A percentile compares a stretch with the other conserved stretches of the same genome.
Evolutionary conservation across 2,797 vertebrate species (phyloP).

Genomic region (Lutjanus argentimaculatus): DNA sequence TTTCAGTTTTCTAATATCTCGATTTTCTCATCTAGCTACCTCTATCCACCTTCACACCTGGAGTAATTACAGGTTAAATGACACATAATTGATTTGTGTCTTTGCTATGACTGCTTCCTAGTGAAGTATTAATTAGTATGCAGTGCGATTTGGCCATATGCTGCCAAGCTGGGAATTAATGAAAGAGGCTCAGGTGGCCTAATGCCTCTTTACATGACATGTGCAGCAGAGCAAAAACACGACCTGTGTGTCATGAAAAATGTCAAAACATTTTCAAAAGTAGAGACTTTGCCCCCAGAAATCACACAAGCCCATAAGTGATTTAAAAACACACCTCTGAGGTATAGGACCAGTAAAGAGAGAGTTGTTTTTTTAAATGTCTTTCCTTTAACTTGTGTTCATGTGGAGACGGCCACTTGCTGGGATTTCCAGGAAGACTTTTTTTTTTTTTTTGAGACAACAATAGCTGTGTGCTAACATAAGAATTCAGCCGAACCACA

Average conservation of each 20-base stretch:
- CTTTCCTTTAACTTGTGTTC: constrained; percentile 17
- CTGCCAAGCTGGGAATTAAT: constrained; percentile 51
- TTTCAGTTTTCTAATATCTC: constrained; percentile 3
- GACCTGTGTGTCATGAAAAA: constrained; percentile 47
- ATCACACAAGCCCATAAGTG: constrained; percentile 13
- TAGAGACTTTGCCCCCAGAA: constrained; percentile 17
- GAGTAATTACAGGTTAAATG: constrained; percentile 19
- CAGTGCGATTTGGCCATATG: constrained; percentile 56
- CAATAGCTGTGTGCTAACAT: constrained; percentile 66
- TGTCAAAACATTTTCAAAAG: constrained; percentile 56
- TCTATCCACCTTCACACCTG: constrained; percentile 13
- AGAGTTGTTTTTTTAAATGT: constrained; percentile 13
- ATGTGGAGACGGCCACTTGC: constrained; percentile 39
- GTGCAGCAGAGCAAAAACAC: constrained; percentile 65
- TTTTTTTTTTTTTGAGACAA: constrained; percentile 40
- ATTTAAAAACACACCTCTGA: constrained; percentile 24
- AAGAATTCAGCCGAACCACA: constrained; percentile 68
- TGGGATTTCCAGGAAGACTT: constrained; percentile 71
- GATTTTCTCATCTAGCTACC: neutral
- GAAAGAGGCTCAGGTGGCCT: constrained; percentile 50
- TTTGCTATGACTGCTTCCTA: constrained; percentile 7
- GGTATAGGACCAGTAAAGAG: constrained; percentile 1
- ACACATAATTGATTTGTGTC: constrained; percentile 8
- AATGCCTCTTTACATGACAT: constrained; percentile 63
- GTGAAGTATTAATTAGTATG: constrained; percentile 48